Conservation (phyloP, 2,888 invertebrate species). For the Drosophila neonasuta region DNA sequence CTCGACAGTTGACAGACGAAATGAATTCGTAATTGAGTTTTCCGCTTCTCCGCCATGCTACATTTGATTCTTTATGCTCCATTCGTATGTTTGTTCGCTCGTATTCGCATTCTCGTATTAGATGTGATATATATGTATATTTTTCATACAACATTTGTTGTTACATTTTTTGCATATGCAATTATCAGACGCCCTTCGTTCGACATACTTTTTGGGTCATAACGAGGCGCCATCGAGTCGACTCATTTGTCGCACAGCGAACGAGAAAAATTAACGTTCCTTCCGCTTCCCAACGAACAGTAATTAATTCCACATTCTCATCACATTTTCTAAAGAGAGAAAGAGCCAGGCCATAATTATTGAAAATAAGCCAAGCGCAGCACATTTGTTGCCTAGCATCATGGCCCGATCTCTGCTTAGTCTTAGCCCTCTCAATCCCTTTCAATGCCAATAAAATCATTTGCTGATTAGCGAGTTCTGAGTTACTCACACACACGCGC, state of each 20-base stretch:
- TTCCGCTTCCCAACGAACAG: slow-evolving; percentile 16
- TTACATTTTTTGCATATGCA: slow-evolving; percentile 50
- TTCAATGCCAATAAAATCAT: slow-evolving; percentile 58
- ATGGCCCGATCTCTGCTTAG: background rate
- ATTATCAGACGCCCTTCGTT: slow-evolving; percentile 21
- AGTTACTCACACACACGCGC: slow-evolving; percentile 14
- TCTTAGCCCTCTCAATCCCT: slow-evolving; percentile 22
- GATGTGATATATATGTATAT: slow-evolving; percentile 25
- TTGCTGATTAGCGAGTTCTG: slow-evolving; percentile 64
- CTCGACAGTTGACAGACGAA: slow-evolving; percentile 70
- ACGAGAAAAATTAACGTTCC: slow-evolving; percentile 24
- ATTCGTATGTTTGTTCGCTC: slow-evolving; percentile 44
- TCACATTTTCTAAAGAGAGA: slow-evolving; percentile 39
- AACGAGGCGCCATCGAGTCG: slow-evolving; percentile 54
- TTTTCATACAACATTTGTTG: slow-evolving; percentile 19
- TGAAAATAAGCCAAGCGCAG: slow-evolving; percentile 66
- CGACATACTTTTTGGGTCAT: background rate
- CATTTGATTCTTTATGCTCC: slow-evolving; percentile 23
- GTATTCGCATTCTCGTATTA: slow-evolving; percentile 33
- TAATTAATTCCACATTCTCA: slow-evolving; percentile 67
- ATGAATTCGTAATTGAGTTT: slow-evolving; percentile 78
- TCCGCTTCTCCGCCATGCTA: slow-evolving; percentile 31
- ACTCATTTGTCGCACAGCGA: slow-evolving; percentile 20
- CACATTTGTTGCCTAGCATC: slow-evolving; percentile 58
- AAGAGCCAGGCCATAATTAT: slow-evolving; percentile 62